Base-by-base conservation (phyloP, 2,888 invertebrate genomes). In the Achlya flavicornis region DNA sequence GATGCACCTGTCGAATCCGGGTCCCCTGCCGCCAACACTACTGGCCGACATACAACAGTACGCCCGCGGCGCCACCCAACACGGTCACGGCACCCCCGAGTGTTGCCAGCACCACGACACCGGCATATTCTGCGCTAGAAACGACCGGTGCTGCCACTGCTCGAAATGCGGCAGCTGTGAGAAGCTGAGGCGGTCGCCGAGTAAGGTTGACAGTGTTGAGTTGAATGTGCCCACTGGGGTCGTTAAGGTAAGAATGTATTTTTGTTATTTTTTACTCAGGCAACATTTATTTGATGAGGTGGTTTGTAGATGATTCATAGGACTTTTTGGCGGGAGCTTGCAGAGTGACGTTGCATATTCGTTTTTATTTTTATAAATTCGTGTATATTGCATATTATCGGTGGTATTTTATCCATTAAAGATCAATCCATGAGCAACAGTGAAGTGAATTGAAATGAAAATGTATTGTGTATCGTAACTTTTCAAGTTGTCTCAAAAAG, bases 11-110 rank as follows among this genome's bases (percentile, higher is more conserved):
- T 95, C 96, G 0, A 94, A 95, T 14, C 95, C 96, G 1, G 95
- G 94, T 66, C 91, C 96, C 0, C 82, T 95, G 62, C 96, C 97
- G 0, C 88, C 94, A 7, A 95, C 96, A 74, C 90, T 97, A 53
- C 94, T 97, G 16, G 95, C 95, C 61, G 97, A 98, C 85, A 96
- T 98, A 68, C 94, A 95, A 75, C 96, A 96, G 82, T 98, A 96
- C 85, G 91, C 79, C 26, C 79, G 73, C 53, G 74, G 77, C 7
- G 63, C 95, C 93, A 94, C 63, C 84, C 93, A 38, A 94, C 95
- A 81, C 94, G 62, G 95, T 92, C 64, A 95, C 95, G 32, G 95
- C 95, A 10, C 95, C 94, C 78, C 82, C 46, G 79, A 74, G 69
- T 46, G 74, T 67, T 66, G 77, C 65, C 72, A 75, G 69, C 58